Conservation (phyloP, 2,113 vertebrate genomes). For the Mustela lutreola region DNA sequence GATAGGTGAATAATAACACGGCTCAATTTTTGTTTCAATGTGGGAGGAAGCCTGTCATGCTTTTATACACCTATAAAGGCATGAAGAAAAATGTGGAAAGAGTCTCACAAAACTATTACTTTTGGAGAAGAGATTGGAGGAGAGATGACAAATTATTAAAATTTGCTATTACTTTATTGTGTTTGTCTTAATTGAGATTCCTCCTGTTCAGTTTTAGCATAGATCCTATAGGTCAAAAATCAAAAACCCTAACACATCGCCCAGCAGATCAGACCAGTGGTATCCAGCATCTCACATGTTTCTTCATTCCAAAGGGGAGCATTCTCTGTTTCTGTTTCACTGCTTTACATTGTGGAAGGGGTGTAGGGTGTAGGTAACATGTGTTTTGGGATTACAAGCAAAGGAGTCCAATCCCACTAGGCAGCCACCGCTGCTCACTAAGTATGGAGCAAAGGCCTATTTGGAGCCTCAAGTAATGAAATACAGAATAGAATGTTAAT, state of each 20-base stretch:
- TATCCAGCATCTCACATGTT: background rate
- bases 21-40: background rate
- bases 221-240: background rate
- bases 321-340: background rate
- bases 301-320: background rate
- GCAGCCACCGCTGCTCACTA: background rate
- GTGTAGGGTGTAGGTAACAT: background rate
- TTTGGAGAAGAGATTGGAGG: background rate
- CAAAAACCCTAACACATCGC: background rate
- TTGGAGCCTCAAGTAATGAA: background rate
- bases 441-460: background rate
- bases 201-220: constrained; percentile 13
- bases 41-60: too few species aligned
- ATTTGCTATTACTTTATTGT: background rate
- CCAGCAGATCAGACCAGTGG: background rate
- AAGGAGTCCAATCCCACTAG: background rate
- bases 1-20: background rate
- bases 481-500: constrained; percentile 13
- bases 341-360: background rate
- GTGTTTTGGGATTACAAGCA: background rate
- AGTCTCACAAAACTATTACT: constrained; percentile 32
- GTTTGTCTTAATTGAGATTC: background rate
- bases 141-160: background rate
- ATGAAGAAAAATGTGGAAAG: background rate
- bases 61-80: background rate